Evolutionary conservation across 2,797 vertebrate genomes (phyloP).

Genomic region (Lagodon rhomboides): DNA sequence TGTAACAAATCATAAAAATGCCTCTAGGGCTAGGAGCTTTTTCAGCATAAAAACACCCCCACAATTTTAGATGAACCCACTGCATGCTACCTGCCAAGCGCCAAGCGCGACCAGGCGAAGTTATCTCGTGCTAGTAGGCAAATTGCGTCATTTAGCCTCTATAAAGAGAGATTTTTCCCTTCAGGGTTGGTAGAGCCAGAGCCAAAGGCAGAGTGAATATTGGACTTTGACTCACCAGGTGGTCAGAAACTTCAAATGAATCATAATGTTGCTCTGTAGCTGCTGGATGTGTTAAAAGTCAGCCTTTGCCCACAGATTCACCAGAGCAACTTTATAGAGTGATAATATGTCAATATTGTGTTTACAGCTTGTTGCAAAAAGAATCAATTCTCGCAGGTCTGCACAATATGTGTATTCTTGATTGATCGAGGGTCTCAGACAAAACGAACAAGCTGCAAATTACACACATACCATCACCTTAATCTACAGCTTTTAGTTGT

Average conservation of each 20-base stretch:
- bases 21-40: too few species aligned
- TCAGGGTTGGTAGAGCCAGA: neutral
- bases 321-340: neutral
- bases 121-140: neutral
- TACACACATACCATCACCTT: neutral
- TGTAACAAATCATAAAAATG: neutral
- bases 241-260: neutral
- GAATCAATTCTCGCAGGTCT: neutral
- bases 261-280: neutral
- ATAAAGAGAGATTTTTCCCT: neutral
- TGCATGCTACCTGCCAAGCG: neutral
- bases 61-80: too few species aligned
- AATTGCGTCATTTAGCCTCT: neutral
- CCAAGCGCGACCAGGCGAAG: neutral
- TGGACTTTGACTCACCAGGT: neutral
- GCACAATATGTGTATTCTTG: neutral
- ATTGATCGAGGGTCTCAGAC: neutral
- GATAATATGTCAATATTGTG: neutral
- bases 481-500: neutral
- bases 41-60: too few species aligned
- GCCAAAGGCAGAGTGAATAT: neutral
- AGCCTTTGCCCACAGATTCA: neutral
- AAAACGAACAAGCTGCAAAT: neutral
- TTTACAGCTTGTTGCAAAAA: neutral
- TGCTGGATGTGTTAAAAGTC: neutral